A percentile compares a stretch with the other conserved stretches of the same genome.
Conservation (phyloP, 2,113 vertebrate species). For the Passer domesticus region DNA sequence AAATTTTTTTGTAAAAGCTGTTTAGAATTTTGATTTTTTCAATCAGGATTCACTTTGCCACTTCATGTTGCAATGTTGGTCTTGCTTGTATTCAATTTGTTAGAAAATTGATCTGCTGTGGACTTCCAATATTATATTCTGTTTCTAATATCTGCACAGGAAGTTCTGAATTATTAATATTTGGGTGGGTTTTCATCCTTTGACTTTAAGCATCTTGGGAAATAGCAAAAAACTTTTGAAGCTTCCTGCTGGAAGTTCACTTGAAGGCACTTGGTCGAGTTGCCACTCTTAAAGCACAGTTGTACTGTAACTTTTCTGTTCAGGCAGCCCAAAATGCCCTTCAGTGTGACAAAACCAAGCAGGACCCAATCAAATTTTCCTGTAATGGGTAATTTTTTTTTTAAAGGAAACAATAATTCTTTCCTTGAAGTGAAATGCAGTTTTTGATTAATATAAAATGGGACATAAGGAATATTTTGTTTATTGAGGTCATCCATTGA, state of each 20-base stretch:
- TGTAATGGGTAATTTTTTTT: background rate
- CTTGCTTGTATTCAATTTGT: background rate
- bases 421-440: background rate
- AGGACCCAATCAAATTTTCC: background rate
- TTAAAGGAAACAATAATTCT: background rate
- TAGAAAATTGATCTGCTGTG: background rate
- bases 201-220: background rate
- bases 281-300: background rate
- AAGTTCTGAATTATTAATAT: slow-evolving; percentile 1
- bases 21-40: background rate
- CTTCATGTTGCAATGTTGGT: background rate
- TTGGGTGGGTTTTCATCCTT: background rate
- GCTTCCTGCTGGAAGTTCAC: background rate
- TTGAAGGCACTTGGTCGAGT: background rate
- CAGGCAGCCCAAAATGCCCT: background rate
- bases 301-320: background rate
- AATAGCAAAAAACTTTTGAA: background rate
- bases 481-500: background rate
- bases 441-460: background rate
- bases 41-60: background rate
- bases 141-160: slow-evolving; percentile 8
- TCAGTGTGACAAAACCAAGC: background rate
- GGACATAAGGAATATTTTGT: background rate
- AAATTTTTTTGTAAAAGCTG: background rate
- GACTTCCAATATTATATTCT: background rate